A percentile compares a stretch with the other conserved stretches of the same genome.
Conservation (phyloP, 1,140 invertebrate genomes). For the Ostrea denselamellosa region DNA sequence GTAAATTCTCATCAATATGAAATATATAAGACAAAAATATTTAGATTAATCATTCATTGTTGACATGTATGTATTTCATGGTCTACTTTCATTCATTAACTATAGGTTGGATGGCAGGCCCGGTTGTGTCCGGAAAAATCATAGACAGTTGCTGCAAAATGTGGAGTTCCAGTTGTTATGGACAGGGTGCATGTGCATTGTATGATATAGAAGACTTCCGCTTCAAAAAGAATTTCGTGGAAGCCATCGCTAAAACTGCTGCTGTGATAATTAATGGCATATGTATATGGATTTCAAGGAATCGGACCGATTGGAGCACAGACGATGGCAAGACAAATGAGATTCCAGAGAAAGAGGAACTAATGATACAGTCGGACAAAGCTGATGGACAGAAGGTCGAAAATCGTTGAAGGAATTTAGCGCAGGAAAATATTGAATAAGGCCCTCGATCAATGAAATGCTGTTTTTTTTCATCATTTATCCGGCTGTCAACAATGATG, state of each 20-base stretch:
- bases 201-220: slow-evolving; percentile 53
- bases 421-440: too few relatives aligned
- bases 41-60: not conserved
- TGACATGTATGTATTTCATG: not conserved
- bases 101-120: slow-evolving; percentile 54
- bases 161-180: slow-evolving; percentile 50
- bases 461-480: too few relatives aligned
- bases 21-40: too few relatives aligned
- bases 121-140: slow-evolving; percentile 50
- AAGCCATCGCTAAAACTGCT: not conserved
- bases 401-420: not conserved
- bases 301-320: slow-evolving; percentile 50
- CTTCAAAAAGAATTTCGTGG: slow-evolving; percentile 12
- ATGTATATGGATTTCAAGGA: slow-evolving; percentile 37
- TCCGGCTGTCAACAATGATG: not conserved
- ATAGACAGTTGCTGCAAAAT: slow-evolving; percentile 53
- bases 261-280: slow-evolving; percentile 5
- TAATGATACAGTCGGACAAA: not conserved
- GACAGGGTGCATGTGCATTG: slow-evolving; percentile 55
- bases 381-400: not conserved
- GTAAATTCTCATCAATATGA: not conserved
- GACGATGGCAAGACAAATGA: not conserved
- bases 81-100: not conserved
- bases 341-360: slow-evolving; percentile 18
- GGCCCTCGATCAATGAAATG: too few relatives aligned